Evolutionary conservation across 64 coral and sea anemone species (phyloP), one percentile per base, ranked within the genome.

Genomic region (Anthopleura sola): DNA sequence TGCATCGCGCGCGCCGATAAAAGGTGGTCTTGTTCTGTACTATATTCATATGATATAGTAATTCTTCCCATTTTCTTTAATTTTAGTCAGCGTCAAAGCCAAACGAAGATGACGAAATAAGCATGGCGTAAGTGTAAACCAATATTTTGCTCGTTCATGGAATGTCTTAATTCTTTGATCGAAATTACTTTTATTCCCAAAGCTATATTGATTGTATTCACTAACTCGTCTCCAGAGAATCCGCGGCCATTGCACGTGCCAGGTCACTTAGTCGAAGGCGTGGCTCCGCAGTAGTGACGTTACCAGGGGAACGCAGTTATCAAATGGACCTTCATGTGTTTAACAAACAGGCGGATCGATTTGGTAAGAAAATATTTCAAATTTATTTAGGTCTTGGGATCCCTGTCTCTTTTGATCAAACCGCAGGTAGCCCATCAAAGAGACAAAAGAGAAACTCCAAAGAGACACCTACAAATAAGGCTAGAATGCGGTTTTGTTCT

Each of bases 281-380:
- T 58, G 94, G 94, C 17, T 96, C 94, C 39, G 94, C 94, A 23
- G 94, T 96, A 21, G 94, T 96, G 84, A 92, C 94, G 36, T 86
- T 96, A 50, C 90, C 94, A 54, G 89, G 89, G 75, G 94, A 96
- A 50, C 83, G 88, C 19, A 82, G 81, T 71, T 96, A 96, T 79
- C 87, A 96, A 32, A 96, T 96, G 94, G 94, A 96, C 74, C 87
- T 96, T 31, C 94, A 96, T 79, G 94, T 96, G 18, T 82, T 96
- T n/a, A 85, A 88, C 50, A 86, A 86, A 48, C 84, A 90, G 23
- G 76, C 86, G 9, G 90, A 96, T 56, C 34, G 37, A 44, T 48
- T 79, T 24, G 76, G 76, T 79, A 44, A 79, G 76, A 76, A 17
- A 6, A 0, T 62, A n/a, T 62, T 62, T 44, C 4, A 44, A 44